These are phyloP conservation scores for Cyphomyrus discorhynchus DNA, from an alignment of 2,113 vertebrate genomes.

Conservation along the genomic window DNA sequence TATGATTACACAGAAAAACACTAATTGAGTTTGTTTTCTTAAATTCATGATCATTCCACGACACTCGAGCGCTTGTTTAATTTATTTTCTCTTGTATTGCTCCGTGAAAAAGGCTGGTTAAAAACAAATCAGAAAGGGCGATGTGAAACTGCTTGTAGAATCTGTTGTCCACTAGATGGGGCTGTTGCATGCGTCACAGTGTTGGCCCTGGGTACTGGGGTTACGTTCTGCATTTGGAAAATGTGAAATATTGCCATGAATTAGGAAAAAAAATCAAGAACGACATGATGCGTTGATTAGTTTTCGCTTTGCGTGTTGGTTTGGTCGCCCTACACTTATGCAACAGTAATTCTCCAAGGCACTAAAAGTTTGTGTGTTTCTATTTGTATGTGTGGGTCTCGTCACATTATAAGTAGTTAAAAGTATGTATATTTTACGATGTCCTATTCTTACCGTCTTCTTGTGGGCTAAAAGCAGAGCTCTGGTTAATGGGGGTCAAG, in stretches of 20 bases:
- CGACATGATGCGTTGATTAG: slow-evolving; percentile 29
- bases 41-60: slow-evolving; percentile 31
- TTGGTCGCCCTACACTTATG: slow-evolving; percentile 42
- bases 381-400: slow-evolving; percentile 48
- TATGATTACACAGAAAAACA: slow-evolving; percentile 2
- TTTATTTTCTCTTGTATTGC: slow-evolving; percentile 28
- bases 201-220: slow-evolving; percentile 25
- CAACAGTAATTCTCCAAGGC: slow-evolving; percentile 44
- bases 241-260: background rate
- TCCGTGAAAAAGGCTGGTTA: background rate
- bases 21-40: slow-evolving; percentile 14
- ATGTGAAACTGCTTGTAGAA: slow-evolving; percentile 22
- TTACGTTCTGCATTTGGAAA: slow-evolving; percentile 17
- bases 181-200: slow-evolving; percentile 31
- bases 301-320: slow-evolving; percentile 27
- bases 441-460: slow-evolving; percentile 41
- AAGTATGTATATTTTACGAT: slow-evolving; percentile 47
- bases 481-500: slow-evolving; percentile 35
- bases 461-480: slow-evolving; percentile 39
- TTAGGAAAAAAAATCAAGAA: background rate
- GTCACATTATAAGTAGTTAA: slow-evolving; percentile 51
- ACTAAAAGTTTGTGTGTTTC: slow-evolving; percentile 49
- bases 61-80: slow-evolving; percentile 37
- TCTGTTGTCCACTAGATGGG: slow-evolving; percentile 39
- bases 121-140: background rate